Percentiles rank a stretch among this genome's conserved stretches.
phyloP scores from a whole-genome alignment of 64 coral and sea anemone species.

The Pachyseris speciosa region DNA sequence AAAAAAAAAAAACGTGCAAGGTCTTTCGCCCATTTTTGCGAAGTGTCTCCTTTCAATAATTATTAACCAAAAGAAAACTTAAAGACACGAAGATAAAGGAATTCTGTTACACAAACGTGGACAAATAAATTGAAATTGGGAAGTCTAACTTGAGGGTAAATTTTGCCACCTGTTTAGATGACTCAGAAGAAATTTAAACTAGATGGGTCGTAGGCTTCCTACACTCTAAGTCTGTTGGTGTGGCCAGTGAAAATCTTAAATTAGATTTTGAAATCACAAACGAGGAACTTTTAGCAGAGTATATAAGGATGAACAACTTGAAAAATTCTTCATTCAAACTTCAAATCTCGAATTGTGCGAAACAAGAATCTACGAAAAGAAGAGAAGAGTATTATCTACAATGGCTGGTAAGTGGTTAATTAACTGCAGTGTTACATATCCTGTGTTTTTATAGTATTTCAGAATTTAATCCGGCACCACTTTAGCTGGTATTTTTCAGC shows the following conservation, averaged over 20 bases:
- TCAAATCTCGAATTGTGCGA: not conserved
- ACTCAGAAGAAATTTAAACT: not conserved
- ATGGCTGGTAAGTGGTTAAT: conserved; percentile 22
- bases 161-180: not conserved
- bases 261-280: not conserved
- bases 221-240: not conserved
- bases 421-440: too few species aligned
- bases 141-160: not conserved
- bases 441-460: not conserved
- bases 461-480: too few species aligned
- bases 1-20: too few species aligned
- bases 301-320: conserved; percentile 29
- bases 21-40: too few species aligned
- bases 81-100: not conserved
- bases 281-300: not conserved
- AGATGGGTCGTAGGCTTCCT: not conserved
- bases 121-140: not conserved
- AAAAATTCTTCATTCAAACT: not conserved
- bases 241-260: not conserved
- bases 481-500: too few species aligned
- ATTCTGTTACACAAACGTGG: not conserved
- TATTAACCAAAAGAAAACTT: too few species aligned
- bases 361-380: not conserved
- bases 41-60: too few species aligned
- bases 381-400: not conserved